Evolutionary conservation across 2,888 invertebrate genomes (phyloP).

Genomic region (Sceliomorpha sp.): DNA sequence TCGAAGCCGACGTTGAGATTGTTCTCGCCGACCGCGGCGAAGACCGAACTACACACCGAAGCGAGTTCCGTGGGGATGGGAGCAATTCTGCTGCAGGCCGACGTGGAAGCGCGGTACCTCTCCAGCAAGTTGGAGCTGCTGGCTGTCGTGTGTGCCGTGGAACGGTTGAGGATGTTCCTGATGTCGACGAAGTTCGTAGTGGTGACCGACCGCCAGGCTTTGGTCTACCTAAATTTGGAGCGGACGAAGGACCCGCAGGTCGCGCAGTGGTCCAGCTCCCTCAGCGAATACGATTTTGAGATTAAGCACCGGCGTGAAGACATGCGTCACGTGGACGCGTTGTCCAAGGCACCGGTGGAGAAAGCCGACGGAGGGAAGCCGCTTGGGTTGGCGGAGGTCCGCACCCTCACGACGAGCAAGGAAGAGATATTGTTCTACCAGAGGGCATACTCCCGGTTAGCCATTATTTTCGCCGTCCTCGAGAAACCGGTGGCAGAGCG

Average conservation of each 20-base stretch:
- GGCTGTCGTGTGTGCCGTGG: conserved; percentile 18
- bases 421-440: conserved; percentile 14
- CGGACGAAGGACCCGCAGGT: conserved; percentile 59
- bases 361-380: neutral
- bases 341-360: conserved; percentile 39
- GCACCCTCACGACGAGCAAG: neutral
- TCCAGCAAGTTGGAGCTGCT: conserved; percentile 55
- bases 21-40: conserved; percentile 14
- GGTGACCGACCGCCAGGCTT: conserved; percentile 52
- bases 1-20: conserved; percentile 10
- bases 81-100: conserved; percentile 43
- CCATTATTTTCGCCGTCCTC: no score
- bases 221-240: conserved; percentile 57
- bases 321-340: conserved; percentile 53
- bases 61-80: conserved; percentile 23
- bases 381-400: neutral
- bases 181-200: neutral
- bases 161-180: conserved; percentile 36
- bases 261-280: conserved; percentile 31
- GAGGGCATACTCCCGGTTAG: no score
- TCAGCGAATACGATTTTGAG: conserved; percentile 40
- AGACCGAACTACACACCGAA: conserved; percentile 45
- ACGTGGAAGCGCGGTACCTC: conserved; percentile 53
- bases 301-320: conserved; percentile 30
- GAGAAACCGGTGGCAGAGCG: conserved; percentile 5